phyloP scores from a whole-genome alignment of 2,113 vertebrate genomes.

The Nematolebias whitei region DNA sequence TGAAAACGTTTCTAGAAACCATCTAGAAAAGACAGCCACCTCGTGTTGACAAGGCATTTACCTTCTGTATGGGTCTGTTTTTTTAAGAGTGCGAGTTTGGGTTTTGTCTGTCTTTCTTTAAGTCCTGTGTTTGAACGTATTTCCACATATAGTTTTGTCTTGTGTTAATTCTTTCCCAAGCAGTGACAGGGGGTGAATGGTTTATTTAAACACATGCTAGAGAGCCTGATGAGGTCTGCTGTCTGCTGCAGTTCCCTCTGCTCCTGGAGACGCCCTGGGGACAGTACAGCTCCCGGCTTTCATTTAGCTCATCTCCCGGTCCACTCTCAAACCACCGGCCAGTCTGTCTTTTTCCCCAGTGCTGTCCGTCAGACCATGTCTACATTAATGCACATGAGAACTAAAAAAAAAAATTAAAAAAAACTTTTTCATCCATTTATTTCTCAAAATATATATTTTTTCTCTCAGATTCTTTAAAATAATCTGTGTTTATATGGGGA shows the following conservation, averaged over 20 bases:
- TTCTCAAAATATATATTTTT: no score
- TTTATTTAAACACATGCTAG: slow-evolving; percentile 65
- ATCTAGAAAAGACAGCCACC: no score
- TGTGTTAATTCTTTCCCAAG: slow-evolving; percentile 43
- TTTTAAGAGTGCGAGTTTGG: background rate
- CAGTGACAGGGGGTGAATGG: slow-evolving; percentile 65
- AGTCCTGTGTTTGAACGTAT: slow-evolving; percentile 29
- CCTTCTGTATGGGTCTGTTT: no score
- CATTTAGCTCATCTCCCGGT: slow-evolving; percentile 21
- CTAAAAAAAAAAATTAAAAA: no score
- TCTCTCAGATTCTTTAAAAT: no score
- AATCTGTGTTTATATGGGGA: no score
- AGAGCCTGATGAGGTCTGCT: slow-evolving; percentile 56
- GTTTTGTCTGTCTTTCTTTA: background rate
- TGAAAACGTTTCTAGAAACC: no score
- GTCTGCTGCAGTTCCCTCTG: slow-evolving; percentile 46
- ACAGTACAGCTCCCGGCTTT: slow-evolving; percentile 28
- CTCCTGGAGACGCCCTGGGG: slow-evolving; percentile 44
- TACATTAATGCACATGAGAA: background rate
- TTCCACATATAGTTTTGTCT: slow-evolving; percentile 24
- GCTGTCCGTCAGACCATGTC: slow-evolving; percentile 15
- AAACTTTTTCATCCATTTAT: no score
- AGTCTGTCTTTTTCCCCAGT: slow-evolving; percentile 31
- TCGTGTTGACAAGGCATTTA: no score
- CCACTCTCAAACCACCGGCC: slow-evolving; percentile 26